Percentiles rank a stretch among this genome's conserved stretches.
Evolutionary conservation across 2,888 invertebrate genomes (phyloP).

Genomic region (Drosophila nr. fundita): DNA sequence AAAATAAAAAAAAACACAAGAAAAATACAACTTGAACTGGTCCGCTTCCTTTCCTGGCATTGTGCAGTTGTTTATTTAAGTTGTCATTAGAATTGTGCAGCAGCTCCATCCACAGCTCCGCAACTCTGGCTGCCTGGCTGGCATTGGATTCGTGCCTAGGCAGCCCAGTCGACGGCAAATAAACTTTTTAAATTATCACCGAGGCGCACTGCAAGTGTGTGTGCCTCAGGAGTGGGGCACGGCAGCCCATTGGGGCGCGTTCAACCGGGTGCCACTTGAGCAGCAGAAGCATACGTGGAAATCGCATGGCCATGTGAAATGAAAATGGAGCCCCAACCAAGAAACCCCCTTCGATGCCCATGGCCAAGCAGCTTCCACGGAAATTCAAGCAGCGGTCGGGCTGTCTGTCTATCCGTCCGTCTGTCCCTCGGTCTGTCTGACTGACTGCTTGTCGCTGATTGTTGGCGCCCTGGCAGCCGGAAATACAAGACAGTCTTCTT

Average conservation of each 20-base stretch:
- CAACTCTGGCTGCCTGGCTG: slow-evolving; percentile 32
- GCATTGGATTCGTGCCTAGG: slow-evolving; percentile 22
- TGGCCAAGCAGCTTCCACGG: slow-evolving; percentile 33
- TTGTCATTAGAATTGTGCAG: slow-evolving; percentile 74
- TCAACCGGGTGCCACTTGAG: slow-evolving; percentile 73
- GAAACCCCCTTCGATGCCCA: not conserved
- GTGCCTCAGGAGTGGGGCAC: slow-evolving; percentile 3
- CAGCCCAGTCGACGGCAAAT: slow-evolving; percentile 53
- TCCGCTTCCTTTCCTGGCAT: slow-evolving; percentile 29
- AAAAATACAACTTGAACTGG: slow-evolving; percentile 32
- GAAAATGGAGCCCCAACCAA: slow-evolving; percentile 47
- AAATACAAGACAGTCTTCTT: slow-evolving; percentile 65
- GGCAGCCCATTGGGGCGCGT: slow-evolving; percentile 58
- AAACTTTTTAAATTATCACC: slow-evolving; percentile 81
- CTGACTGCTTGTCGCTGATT: slow-evolving; percentile 19
- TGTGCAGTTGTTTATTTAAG: slow-evolving; percentile 76
- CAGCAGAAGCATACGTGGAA: slow-evolving; percentile 66
- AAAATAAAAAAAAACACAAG: not conserved
- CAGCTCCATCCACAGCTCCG: slow-evolving; percentile 34
- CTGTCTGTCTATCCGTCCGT: not conserved
- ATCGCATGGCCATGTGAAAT: slow-evolving; percentile 74
- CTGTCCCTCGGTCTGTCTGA: slow-evolving; percentile 6
- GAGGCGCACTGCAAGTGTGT: slow-evolving; percentile 56
- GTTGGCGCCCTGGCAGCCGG: slow-evolving; percentile 69
- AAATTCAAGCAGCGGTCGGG: slow-evolving; percentile 16